phyloP scores from a whole-genome alignment of 2,888 invertebrate species.

The Eupithecia abbreviata region DNA sequence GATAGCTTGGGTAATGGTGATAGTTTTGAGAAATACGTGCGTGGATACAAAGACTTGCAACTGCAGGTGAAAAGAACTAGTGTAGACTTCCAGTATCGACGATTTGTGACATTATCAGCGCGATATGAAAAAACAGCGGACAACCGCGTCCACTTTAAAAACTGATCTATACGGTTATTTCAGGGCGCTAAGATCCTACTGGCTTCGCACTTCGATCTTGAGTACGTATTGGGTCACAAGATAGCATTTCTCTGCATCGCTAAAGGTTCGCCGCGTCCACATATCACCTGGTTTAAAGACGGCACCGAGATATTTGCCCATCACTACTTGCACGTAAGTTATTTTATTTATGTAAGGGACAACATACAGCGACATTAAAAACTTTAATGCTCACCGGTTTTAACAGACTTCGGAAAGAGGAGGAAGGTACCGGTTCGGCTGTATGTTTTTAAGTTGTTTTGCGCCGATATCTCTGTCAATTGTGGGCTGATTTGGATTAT shows the following conservation, averaged over 20 bases:
- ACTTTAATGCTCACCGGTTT: too few species aligned
- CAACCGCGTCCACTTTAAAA: too few species aligned
- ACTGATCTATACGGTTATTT: conserved; percentile 24
- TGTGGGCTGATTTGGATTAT: too few species aligned
- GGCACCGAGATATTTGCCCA: conserved; percentile 96
- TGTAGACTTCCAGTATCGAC: too few species aligned
- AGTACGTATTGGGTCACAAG: conserved; percentile 97
- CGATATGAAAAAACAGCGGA: too few species aligned
- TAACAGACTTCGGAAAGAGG: too few species aligned
- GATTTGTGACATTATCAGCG: too few species aligned
- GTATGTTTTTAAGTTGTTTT: too few species aligned
- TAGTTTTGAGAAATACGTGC: background rate
- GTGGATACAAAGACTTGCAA: background rate
- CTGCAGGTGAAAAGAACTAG: too few species aligned
- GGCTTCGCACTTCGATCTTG: conserved; percentile 96
- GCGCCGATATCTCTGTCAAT: too few species aligned
- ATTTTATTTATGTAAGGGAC: background rate
- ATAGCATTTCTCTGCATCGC: conserved; percentile 96
- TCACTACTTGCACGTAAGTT: conserved; percentile 92
- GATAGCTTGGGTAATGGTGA: background rate
- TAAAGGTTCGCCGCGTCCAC: conserved; percentile 93
- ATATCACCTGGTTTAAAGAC: conserved; percentile 98
- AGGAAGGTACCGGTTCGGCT: too few species aligned
- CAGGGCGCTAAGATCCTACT: conserved; percentile 95
- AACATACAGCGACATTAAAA: too few species aligned